A percentile compares a stretch with the other conserved stretches of the same genome.
Evolutionary conservation across 2,113 vertebrate genomes (phyloP).

Genomic region (Leptosomus discolor): DNA sequence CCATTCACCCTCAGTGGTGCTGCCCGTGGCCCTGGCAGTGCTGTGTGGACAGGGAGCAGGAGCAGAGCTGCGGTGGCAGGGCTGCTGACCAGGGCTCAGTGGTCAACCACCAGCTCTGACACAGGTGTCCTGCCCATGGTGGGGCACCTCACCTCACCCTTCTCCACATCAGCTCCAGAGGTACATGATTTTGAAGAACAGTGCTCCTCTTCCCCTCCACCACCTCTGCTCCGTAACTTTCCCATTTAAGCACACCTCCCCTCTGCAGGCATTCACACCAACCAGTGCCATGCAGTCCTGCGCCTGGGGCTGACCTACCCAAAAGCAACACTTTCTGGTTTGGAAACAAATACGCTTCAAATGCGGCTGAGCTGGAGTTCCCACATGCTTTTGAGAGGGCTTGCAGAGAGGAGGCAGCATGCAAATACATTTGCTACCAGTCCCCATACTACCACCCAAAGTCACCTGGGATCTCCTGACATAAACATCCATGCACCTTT

Average conservation of each 20-base stretch:
- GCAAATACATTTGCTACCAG: neutral
- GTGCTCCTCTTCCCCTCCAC: neutral
- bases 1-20: neutral
- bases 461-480: neutral
- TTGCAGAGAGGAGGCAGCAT: neutral
- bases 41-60: neutral
- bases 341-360: neutral
- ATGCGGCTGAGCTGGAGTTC: neutral
- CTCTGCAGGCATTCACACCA: neutral
- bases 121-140: neutral
- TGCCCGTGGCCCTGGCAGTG: neutral
- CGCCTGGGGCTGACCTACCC: neutral
- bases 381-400: rapidly evolving
- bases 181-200: neutral
- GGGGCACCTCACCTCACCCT: neutral
- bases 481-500: neutral
- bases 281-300: rapidly evolving
- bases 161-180: neutral
- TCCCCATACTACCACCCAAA: rapidly evolving
- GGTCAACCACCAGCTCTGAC: neutral
- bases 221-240: neutral
- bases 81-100: neutral
- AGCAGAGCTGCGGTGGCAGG: rapidly evolving
- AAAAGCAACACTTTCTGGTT: neutral
- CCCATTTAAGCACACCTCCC: neutral